Evolutionary conservation across 1,140 invertebrate genomes (phyloP).

Genomic region (Gryon sp.): DNA sequence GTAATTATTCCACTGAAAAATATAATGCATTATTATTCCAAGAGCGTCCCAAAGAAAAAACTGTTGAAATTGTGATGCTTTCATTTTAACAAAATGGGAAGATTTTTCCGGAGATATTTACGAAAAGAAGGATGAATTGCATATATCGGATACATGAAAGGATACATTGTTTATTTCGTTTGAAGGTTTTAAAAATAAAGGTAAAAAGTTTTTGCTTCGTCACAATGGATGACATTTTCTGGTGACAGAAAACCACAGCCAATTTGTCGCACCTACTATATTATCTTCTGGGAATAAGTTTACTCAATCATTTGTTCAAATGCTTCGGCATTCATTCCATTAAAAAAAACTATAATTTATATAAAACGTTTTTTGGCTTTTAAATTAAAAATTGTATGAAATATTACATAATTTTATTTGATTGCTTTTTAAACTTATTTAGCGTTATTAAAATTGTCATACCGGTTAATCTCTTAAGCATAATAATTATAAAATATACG

Average conservation of each 20-base stretch:
- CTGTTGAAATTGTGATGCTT: slow-evolving; percentile 32
- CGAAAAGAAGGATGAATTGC: background rate
- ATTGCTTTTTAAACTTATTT: too few species aligned
- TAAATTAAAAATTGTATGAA: too few species aligned
- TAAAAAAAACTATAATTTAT: too few species aligned
- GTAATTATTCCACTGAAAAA: slow-evolving; percentile 24
- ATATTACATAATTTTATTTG: too few species aligned
- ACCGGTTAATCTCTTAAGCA: too few species aligned
- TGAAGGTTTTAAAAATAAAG: slow-evolving; percentile 11
- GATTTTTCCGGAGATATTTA: slow-evolving; percentile 15
- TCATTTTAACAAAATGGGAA: slow-evolving; percentile 38
- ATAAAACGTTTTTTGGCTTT: too few species aligned
- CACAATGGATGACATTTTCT: slow-evolving; percentile 36
- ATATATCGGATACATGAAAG: background rate
- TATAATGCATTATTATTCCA: slow-evolving; percentile 14
- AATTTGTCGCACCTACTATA: slow-evolving; percentile 8
- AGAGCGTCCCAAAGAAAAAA: slow-evolving; percentile 13
- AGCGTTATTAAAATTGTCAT: too few species aligned
- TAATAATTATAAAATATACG: too few species aligned
- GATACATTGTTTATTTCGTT: background rate
- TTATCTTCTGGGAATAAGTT: too few species aligned
- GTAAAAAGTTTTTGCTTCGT: background rate
- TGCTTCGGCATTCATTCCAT: too few species aligned
- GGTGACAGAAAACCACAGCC: background rate
- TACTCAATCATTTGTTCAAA: too few species aligned